A percentile compares a stretch with the other conserved stretches of the same genome.
phyloP scores from a whole-genome alignment of 2,888 invertebrate genomes.

The Meandrusa payeni region DNA sequence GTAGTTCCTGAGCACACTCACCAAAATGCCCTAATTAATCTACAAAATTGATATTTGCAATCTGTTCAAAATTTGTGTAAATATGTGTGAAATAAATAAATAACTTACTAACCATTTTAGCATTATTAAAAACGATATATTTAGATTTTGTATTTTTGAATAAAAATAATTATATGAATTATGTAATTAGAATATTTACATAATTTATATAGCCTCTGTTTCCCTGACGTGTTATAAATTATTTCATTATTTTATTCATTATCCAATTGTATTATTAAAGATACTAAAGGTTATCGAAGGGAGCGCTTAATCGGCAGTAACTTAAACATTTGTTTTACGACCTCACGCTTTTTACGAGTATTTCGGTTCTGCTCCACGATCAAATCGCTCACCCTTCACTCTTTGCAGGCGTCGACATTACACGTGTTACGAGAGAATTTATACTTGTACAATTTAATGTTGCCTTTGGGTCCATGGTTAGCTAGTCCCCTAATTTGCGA shows the following conservation, averaged over 20 bases:
- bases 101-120: too few species aligned
- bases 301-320: constrained; percentile 54
- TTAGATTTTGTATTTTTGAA: too few species aligned
- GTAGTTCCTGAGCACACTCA: too few species aligned
- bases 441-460: neutral
- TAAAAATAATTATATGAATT: too few species aligned
- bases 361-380: constrained; percentile 66
- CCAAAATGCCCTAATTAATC: too few species aligned
- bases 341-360: constrained; percentile 61
- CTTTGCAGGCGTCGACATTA: constrained; percentile 9
- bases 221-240: neutral
- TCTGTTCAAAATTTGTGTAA: too few species aligned
- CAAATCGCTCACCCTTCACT: constrained; percentile 39
- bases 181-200: too few species aligned
- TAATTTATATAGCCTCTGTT: too few species aligned
- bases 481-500: too few species aligned
- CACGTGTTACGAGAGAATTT: constrained; percentile 11
- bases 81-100: too few species aligned
- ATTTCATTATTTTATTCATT: neutral
- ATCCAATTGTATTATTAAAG: constrained; percentile 9
- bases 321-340: constrained; percentile 64
- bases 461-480: neutral
- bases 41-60: too few species aligned
- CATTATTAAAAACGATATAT: too few species aligned
- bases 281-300: constrained; percentile 32